These are phyloP conservation scores for Clinocottus analis DNA, from an alignment of 2,113 vertebrate species.

Conservation along the genomic window DNA sequence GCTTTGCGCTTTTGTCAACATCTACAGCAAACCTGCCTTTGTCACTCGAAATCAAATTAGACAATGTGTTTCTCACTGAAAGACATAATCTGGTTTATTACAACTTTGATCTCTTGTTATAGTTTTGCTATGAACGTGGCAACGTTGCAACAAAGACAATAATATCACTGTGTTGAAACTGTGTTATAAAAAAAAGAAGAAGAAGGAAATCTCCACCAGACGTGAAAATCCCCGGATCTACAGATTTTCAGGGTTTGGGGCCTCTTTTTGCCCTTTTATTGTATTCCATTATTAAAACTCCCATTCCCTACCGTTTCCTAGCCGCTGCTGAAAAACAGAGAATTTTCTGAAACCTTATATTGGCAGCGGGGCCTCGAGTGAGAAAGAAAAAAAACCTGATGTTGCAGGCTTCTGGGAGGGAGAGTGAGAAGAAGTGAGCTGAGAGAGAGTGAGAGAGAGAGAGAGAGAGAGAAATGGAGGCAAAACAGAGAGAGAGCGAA, in stretches of 20 bases:
- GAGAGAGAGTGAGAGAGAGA: background rate
- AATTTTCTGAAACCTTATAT: slow-evolving; percentile 73
- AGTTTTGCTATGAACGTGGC: background rate
- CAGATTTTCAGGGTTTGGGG: slow-evolving; percentile 33
- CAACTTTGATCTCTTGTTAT: background rate
- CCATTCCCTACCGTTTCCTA: slow-evolving; percentile 57
- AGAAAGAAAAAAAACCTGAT: slow-evolving; percentile 35
- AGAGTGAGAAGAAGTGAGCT: background rate
- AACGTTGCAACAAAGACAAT: background rate
- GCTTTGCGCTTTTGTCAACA: background rate
- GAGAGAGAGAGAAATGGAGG: slow-evolving; percentile 20
- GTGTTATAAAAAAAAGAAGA: slow-evolving; percentile 22
- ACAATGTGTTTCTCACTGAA: background rate
- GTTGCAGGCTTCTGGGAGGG: slow-evolving; percentile 30
- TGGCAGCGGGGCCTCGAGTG: slow-evolving; percentile 57
- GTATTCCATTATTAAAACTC: slow-evolving; percentile 66
- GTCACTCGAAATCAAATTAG: background rate
- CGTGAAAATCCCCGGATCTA: slow-evolving; percentile 35
- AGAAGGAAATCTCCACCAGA: slow-evolving; percentile 10
- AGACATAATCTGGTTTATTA: background rate
- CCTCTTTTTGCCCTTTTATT: slow-evolving; percentile 42
- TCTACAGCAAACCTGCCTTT: background rate
- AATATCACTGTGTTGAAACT: background rate
- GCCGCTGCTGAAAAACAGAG: slow-evolving; percentile 50
- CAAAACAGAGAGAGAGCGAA: background rate